These are phyloP conservation scores for Apantesis nais DNA, from an alignment of 2,888 invertebrate species.

Conservation along the genomic window DNA sequence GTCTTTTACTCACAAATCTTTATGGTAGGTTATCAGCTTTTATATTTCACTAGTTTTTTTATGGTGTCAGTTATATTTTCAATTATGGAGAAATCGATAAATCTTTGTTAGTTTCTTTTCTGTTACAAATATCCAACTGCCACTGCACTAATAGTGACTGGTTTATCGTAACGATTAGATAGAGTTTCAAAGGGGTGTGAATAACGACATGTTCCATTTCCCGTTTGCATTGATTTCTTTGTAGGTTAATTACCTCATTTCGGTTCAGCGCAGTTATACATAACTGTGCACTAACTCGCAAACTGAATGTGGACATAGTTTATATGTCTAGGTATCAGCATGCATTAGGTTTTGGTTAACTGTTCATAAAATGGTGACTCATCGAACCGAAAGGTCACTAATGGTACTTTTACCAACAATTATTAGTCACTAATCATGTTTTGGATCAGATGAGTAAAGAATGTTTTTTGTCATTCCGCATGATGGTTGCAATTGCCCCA, in stretches of 20 bases:
- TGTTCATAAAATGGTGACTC: conserved; percentile 1
- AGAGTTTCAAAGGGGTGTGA: conserved; percentile 61
- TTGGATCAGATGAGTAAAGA: background rate
- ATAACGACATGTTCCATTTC: conserved; percentile 51
- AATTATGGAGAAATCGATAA: conserved; percentile 27
- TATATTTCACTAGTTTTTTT: conserved; percentile 38
- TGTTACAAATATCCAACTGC: conserved; percentile 37
- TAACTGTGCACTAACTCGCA: background rate
- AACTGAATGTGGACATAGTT: background rate
- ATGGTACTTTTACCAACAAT: background rate
- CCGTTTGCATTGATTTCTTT: conserved; percentile 39
- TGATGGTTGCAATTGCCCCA: background rate
- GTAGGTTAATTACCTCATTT: conserved; percentile 18
- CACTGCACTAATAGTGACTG: conserved; percentile 55
- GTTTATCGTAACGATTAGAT: conserved; percentile 53
- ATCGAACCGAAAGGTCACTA: background rate
- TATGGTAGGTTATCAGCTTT: conserved; percentile 40
- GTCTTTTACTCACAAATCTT: conserved; percentile 31
- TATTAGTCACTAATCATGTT: background rate
- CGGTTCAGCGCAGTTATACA: conserved; percentile 4
- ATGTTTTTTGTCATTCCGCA: background rate
- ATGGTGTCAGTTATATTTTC: conserved; percentile 22
- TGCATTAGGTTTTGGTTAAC: conserved; percentile 3
- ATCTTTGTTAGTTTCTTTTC: conserved; percentile 26
- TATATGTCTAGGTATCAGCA: background rate